Evolutionary conservation across 2,797 vertebrate genomes (phyloP).

Genomic region (Gymnopithys bicolor): DNA sequence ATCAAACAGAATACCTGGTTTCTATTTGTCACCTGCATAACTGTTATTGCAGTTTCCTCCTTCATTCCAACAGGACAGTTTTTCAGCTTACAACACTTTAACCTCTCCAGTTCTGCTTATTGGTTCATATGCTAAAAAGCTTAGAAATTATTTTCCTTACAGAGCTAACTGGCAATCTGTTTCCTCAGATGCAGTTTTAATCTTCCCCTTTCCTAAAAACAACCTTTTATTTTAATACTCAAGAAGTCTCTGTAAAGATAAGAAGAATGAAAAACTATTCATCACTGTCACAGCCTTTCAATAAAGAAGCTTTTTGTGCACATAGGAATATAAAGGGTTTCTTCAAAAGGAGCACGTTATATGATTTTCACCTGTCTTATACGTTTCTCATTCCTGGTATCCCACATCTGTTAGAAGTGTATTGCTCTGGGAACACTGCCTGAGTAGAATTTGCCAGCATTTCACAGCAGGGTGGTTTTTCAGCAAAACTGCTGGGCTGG

Average conservation of each 20-base stretch:
- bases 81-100: background rate
- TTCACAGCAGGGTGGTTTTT: background rate
- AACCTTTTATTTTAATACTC: constrained; percentile 3
- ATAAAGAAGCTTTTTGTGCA: background rate
- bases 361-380: background rate
- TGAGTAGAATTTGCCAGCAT: background rate
- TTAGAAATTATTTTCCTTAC: background rate
- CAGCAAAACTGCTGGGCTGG: background rate
- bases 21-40: background rate
- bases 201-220: background rate
- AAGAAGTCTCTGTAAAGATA: background rate
- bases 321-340: background rate
- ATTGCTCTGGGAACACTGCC: background rate
- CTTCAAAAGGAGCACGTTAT: background rate
- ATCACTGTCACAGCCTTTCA: background rate
- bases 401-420: background rate
- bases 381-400: background rate
- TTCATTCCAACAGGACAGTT: background rate
- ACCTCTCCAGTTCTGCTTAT: background rate
- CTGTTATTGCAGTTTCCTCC: background rate
- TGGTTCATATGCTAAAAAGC: background rate
- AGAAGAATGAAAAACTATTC: background rate
- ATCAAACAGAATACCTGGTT: background rate
- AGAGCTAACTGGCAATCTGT: background rate
- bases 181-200: background rate